Evolutionary conservation across 2,797 vertebrate species (phyloP).

Genomic region (Oophaga sylvatica): DNA sequence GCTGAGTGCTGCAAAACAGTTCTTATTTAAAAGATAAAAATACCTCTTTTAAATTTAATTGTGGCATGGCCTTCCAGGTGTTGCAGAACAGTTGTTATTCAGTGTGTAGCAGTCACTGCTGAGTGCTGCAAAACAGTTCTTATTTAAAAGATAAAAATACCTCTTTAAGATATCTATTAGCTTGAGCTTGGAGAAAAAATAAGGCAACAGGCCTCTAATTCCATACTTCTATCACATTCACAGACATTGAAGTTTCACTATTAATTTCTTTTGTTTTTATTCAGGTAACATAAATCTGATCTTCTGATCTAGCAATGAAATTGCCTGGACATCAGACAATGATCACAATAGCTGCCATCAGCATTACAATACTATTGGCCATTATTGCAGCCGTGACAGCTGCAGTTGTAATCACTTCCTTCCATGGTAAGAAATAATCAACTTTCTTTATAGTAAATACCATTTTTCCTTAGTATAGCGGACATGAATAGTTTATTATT

Average conservation of each 20-base stretch:
- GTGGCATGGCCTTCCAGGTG: no score
- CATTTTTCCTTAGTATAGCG: background rate
- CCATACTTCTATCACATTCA: no score
- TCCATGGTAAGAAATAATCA: constrained; percentile 6
- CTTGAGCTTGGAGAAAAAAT: no score
- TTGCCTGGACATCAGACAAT: background rate
- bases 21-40: no score
- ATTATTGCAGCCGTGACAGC: constrained; percentile 23
- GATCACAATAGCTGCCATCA: constrained; percentile 24
- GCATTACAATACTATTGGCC: background rate
- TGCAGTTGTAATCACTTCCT: background rate
- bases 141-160: no score
- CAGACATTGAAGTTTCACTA: background rate
- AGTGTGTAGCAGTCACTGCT: no score
- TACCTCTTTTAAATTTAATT: no score
- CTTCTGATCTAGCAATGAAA: constrained; percentile 32
- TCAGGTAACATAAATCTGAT: constrained; percentile 1
- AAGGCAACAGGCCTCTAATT: no score
- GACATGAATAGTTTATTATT: background rate
- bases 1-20: no score
- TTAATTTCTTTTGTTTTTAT: background rate
- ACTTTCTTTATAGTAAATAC: background rate
- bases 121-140: no score
- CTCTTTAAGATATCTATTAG: no score
- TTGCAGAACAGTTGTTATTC: no score